Evolutionary conservation across 2,888 invertebrate species (phyloP), one percentile per base, ranked within the genome.

Genomic region (Drosophila subquinaria): DNA sequence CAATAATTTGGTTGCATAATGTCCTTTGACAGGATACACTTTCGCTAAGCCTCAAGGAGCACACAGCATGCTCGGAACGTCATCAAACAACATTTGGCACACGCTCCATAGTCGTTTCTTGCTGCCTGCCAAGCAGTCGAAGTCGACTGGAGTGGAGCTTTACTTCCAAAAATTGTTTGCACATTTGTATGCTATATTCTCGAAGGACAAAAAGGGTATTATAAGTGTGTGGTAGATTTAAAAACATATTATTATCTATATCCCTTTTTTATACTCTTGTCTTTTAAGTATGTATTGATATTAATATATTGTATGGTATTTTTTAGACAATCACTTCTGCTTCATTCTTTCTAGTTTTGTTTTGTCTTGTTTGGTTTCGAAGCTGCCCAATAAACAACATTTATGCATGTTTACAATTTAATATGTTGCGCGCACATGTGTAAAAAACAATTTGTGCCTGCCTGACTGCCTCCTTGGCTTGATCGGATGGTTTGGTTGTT

Each of bases 321-420:
- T n/a, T n/a, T n/a, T n/a, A n/a, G n/a, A n/a, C n/a, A n/a, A n/a
- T n/a, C n/a, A n/a, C n/a, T n/a, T n/a, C n/a, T n/a, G n/a, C n/a
- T n/a, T n/a, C n/a, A n/a, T n/a, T n/a, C 30, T 60, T 66, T 43
- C 33, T 45, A 38, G 27, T 36, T 48, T 45, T 20, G 66, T 61
- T 64, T 77, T 77, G 79, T 79, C 66, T 69, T 69, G 79, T 69
- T 76, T 63, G 27, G 69, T 57, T 67, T 52, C 60, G 74, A 51
- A 60, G 45, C 66, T 75, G 75, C 57, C 76, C 80, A 79, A 81
- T 82, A 81, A 81, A 81, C 77, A 82, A 77, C 83, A 77, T 81
- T 83, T 78, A 81, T 83, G 78, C 81, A 81, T 82, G 82, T 83
- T 82, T 83, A 83, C 84, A 82, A 83, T 83, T 82, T 82, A 81